Evolutionary conservation across 1,140 invertebrate species (phyloP).

Genomic region (Conopomorpha cramerella): DNA sequence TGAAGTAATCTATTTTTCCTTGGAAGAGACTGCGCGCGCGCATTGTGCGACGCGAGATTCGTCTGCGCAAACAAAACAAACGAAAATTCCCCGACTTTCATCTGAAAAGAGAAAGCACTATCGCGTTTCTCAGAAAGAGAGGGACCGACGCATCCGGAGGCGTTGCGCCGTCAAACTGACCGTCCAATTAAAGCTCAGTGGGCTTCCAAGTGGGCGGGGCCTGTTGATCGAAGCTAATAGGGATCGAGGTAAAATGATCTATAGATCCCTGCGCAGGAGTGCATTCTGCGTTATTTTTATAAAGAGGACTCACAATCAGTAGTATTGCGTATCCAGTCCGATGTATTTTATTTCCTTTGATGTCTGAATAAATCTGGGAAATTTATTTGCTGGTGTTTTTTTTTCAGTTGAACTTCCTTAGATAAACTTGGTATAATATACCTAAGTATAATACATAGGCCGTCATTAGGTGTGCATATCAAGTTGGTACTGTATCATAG

Average conservation of each 20-base stretch:
- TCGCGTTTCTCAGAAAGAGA: too few species aligned
- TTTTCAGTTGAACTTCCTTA: too few species aligned
- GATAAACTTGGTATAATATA: too few species aligned
- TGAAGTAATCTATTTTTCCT: conserved; percentile 52
- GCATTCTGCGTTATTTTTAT: conserved; percentile 50
- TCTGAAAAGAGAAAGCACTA: too few species aligned
- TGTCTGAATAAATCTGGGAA: conserved; percentile 48
- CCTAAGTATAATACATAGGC: too few species aligned
- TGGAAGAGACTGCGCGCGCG: conserved; percentile 36
- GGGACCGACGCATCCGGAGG: conserved; percentile 23
- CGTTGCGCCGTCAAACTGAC: conserved; percentile 35
- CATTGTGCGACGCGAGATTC: conserved; percentile 28
- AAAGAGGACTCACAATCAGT: too few species aligned
- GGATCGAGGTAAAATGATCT: conserved; percentile 52
- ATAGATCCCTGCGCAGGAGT: conserved; percentile 34
- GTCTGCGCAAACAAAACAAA: conserved; percentile 41
- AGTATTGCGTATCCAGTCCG: conserved; percentile 40
- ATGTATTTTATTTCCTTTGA: conserved; percentile 46
- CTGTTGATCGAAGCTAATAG: conserved; percentile 39
- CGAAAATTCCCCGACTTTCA: too few species aligned
- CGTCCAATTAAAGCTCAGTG: conserved; percentile 55
- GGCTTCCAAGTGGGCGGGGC: conserved; percentile 45
- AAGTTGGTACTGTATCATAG: too few species aligned
- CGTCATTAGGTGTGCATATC: too few species aligned
- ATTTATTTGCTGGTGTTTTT: too few species aligned